Conservation (phyloP, 2,888 invertebrate species). For the Ecdyonurus torrentis region DNA sequence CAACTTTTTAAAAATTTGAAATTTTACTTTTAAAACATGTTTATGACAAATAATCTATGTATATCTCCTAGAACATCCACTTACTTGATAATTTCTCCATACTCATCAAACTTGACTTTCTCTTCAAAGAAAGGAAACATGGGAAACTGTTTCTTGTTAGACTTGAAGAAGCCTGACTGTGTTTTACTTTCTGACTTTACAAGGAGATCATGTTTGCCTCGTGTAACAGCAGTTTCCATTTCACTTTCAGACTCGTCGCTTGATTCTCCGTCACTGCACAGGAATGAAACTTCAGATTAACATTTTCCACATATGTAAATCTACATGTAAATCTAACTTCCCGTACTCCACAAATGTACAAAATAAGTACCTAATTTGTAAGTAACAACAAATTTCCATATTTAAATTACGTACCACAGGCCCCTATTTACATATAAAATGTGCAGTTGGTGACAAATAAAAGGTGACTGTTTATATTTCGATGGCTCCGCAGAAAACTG, state of each 20-base stretch:
- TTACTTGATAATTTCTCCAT: constrained; percentile 80
- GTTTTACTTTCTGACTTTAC: constrained; percentile 55
- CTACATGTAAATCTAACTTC: constrained; percentile 15
- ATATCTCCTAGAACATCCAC: too few species aligned
- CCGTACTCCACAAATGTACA: too few species aligned
- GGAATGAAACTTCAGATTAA: not conserved
- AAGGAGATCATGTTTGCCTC: constrained; percentile 75
- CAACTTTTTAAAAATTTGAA: not conserved
- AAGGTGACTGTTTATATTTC: too few species aligned
- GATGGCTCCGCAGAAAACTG: too few species aligned
- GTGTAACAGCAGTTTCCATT: constrained; percentile 55
- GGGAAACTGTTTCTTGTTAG: constrained; percentile 79
- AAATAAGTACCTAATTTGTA: too few species aligned
- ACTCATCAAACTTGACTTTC: constrained; percentile 81
- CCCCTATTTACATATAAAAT: too few species aligned
- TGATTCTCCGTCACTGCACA: constrained; percentile 31
- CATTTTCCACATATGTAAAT: not conserved
- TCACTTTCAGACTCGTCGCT: constrained; percentile 75
- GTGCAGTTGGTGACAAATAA: too few species aligned
- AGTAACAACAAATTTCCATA: too few species aligned
- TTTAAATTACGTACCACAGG: too few species aligned
- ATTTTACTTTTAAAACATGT: too few species aligned
- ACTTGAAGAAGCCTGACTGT: constrained; percentile 69
- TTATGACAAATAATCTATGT: too few species aligned
- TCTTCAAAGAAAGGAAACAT: constrained; percentile 95